Conservation (phyloP, 1,140 invertebrate species). For the Trissolcus basalis region DNA sequence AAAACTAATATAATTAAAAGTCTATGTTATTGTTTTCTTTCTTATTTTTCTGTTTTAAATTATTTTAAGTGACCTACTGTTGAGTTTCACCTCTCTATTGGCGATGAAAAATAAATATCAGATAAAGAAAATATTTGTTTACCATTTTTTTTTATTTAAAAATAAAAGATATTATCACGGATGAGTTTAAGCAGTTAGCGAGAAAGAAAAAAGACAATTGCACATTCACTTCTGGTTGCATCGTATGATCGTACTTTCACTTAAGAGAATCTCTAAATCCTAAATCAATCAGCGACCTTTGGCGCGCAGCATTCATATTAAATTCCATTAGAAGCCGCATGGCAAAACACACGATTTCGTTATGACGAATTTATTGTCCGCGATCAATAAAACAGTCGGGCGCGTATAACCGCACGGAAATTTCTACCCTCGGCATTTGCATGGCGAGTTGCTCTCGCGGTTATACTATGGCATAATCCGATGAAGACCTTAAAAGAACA, state of each 20-base stretch:
- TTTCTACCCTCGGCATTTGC: slow-evolving; percentile 21
- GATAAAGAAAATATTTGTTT: too few species aligned
- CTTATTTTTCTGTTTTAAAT: too few species aligned
- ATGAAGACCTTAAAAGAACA: slow-evolving; percentile 43
- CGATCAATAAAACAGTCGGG: slow-evolving; percentile 7
- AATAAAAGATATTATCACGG: too few species aligned
- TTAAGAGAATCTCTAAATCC: slow-evolving; percentile 5
- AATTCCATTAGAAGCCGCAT: slow-evolving; percentile 7
- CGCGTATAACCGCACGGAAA: slow-evolving; percentile 6
- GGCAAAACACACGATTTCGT: background rate
- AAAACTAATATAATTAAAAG: too few species aligned
- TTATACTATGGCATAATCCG: slow-evolving; percentile 19
- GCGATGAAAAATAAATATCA: too few species aligned
- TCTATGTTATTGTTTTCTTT: too few species aligned
- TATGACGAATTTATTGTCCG: slow-evolving; percentile 19
- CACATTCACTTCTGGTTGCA: slow-evolving; percentile 8
- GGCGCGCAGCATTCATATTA: slow-evolving; percentile 1
- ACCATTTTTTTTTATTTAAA: too few species aligned
- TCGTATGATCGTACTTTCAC: slow-evolving; percentile 18
- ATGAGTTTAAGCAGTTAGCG: too few species aligned
- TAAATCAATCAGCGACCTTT: slow-evolving; percentile 22
- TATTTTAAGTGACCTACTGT: too few species aligned
- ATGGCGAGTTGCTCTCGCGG: slow-evolving; percentile 1
- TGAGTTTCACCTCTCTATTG: too few species aligned
- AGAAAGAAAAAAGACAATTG: too few species aligned